Percentiles rank a stretch among this genome's conserved stretches.
phyloP scores from a whole-genome alignment of 2,888 invertebrate species.

The Zaprionus lineosus region DNA sequence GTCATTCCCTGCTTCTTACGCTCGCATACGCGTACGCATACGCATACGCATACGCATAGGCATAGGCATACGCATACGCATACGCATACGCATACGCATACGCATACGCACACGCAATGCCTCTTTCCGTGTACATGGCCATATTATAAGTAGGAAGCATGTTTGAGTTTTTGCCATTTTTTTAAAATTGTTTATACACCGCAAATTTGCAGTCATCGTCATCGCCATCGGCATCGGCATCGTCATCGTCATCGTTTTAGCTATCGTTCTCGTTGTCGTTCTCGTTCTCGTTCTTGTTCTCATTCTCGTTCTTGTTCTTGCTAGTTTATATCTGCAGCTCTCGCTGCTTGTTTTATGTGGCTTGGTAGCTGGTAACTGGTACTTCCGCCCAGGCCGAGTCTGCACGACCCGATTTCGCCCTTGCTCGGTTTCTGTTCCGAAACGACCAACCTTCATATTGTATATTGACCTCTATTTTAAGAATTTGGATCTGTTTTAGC shows the following conservation, averaged over 20 bases:
- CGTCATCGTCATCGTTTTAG: not conserved
- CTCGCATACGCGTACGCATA: not conserved
- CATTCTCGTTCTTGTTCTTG: not conserved
- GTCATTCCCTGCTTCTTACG: not conserved
- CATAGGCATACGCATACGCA: too few species aligned
- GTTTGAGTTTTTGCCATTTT: conserved; percentile 44
- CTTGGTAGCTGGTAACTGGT: conserved; percentile 30
- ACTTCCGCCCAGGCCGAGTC: conserved; percentile 60
- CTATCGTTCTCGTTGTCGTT: not conserved
- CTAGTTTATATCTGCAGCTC: conserved; percentile 23
- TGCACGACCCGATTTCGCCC: conserved; percentile 14
- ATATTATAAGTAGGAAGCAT: conserved; percentile 60
- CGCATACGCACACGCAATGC: too few species aligned
- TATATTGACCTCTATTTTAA: conserved; percentile 78
- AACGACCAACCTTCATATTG: conserved; percentile 74
- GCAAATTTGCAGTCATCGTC: conserved; percentile 23
- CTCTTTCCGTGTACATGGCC: conserved; percentile 1
- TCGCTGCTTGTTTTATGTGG: not conserved
- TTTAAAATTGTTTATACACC: conserved; percentile 57
- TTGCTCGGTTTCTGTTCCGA: conserved; percentile 37
- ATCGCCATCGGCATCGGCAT: conserved; percentile 4
- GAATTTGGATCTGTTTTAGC: conserved; percentile 17
- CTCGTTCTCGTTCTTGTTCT: too few species aligned
- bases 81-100: too few species aligned
- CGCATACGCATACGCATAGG: too few species aligned